Conservation (phyloP, 2,113 vertebrate genomes). For the Lophochroa leadbeateri region DNA sequence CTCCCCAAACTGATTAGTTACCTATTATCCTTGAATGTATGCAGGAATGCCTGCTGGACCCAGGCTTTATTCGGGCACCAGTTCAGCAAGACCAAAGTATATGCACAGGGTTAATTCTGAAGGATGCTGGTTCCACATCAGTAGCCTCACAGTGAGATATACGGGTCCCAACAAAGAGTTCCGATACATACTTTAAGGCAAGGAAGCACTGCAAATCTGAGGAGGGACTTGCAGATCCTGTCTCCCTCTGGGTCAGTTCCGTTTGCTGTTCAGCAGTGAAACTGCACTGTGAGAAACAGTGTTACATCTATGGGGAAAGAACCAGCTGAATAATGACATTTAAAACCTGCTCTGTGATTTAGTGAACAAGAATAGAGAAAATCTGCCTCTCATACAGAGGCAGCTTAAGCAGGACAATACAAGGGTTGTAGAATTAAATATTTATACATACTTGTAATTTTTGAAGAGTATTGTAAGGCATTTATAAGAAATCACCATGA, state of each 20-base stretch:
- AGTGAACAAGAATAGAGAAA: background rate
- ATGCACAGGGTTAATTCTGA: background rate
- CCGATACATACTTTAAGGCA: rapidly evolving
- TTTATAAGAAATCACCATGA: background rate
- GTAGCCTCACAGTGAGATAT: background rate
- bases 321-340: background rate
- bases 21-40: background rate
- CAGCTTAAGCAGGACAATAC: background rate
- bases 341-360: background rate
- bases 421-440: background rate
- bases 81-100: background rate
- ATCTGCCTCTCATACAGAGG: background rate
- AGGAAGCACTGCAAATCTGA: rapidly evolving
- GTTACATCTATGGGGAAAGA: background rate
- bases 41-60: background rate
- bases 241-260: rapidly evolving
- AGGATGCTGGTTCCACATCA: background rate
- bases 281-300: background rate
- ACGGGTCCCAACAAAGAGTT: background rate
- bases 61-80: background rate
- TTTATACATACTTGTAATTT: background rate
- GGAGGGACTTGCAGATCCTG: background rate
- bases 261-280: background rate
- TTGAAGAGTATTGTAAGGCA: background rate
- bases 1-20: background rate